Percentiles rank a stretch among this genome's conserved stretches.
phyloP scores from a whole-genome alignment of 2,888 invertebrate species.

The Tillus elongatus region DNA sequence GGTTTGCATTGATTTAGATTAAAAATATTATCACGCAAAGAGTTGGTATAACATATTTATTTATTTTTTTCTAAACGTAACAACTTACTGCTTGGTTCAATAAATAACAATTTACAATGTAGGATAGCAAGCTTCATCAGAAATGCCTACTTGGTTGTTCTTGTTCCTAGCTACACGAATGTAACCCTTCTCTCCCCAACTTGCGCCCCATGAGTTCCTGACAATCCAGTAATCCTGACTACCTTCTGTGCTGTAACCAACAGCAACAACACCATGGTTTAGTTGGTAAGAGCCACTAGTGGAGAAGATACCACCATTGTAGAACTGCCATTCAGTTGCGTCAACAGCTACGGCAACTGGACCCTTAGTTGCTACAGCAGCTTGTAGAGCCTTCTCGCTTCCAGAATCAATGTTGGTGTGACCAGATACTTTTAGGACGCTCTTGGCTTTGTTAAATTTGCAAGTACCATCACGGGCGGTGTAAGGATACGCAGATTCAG shows the following conservation, averaged over 20 bases:
- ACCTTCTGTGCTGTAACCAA: conserved; percentile 61
- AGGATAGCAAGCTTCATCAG: conserved; percentile 69
- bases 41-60: too few species aligned
- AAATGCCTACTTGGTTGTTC: conserved; percentile 76
- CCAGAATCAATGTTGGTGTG: conserved; percentile 62
- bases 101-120: conserved; percentile 49
- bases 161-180: conserved; percentile 28
- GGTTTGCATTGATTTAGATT: too few species aligned
- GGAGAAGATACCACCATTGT: conserved; percentile 66
- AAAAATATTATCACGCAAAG: too few species aligned
- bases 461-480: conserved; percentile 25
- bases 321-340: conserved; percentile 69
- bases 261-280: conserved; percentile 73
- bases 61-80: too few species aligned
- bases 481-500: conserved; percentile 48
- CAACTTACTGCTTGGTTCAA: too few species aligned
- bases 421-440: conserved; percentile 42
- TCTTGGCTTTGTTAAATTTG: conserved; percentile 13
- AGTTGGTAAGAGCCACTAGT: conserved; percentile 53
- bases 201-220: conserved; percentile 56
- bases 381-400: conserved; percentile 59
- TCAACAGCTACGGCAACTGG: conserved; percentile 85
- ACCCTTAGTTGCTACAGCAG: conserved; percentile 70
- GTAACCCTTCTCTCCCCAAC: conserved; percentile 31
- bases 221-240: conserved; percentile 56